phyloP scores from a whole-genome alignment of 2,113 vertebrate species.

The cattle (Bos taurus) region DNA sequence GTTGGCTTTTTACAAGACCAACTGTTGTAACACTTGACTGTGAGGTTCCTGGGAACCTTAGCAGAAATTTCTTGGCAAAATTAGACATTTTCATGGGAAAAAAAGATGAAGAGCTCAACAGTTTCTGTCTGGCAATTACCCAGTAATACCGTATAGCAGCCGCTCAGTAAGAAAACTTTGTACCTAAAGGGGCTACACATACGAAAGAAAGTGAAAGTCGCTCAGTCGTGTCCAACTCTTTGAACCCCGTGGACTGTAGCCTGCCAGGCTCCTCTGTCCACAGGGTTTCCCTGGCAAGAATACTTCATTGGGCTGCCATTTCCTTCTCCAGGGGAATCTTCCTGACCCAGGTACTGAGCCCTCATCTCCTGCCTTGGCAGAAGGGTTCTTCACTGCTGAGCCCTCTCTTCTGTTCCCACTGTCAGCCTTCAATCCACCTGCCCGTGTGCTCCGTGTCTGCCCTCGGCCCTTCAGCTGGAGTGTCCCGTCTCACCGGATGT shows the following conservation, averaged over 20 bases:
- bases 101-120: background rate
- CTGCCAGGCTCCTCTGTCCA: background rate
- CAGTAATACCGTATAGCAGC: background rate
- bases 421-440: background rate
- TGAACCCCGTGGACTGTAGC: background rate
- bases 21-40: background rate
- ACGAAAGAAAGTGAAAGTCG: background rate
- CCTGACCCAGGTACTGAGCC: background rate
- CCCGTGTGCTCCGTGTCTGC: fast-evolving
- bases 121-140: background rate
- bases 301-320: background rate
- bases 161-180: background rate
- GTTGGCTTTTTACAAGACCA: background rate
- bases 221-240: background rate
- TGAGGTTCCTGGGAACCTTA: background rate
- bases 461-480: background rate
- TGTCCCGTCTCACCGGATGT: fast-evolving
- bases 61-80: background rate
- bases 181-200: background rate
- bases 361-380: background rate
- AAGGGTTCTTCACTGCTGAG: background rate
- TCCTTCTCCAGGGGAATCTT: background rate
- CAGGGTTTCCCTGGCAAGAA: background rate
- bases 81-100: background rate
- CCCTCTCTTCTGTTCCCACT: background rate